Evolutionary conservation across 2,113 vertebrate genomes (phyloP), one percentile per base, ranked within the genome.

Genomic region (Gallinago media): DNA sequence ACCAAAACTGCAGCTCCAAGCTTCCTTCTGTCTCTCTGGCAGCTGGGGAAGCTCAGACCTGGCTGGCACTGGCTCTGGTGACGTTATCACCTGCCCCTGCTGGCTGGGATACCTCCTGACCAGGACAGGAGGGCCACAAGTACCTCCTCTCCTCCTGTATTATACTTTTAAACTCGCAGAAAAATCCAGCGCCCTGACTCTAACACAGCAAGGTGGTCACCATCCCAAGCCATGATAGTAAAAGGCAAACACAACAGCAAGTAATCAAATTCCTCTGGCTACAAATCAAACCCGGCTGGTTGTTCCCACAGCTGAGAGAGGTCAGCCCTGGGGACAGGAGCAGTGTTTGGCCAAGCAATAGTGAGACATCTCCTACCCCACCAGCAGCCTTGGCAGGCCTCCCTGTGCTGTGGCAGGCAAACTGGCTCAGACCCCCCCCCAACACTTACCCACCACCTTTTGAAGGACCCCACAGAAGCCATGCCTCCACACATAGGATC

Each of bases 1-100:
- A 66, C 20, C 47, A 72, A 58, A 90, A n/a, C 22, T n/a, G 15
- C 88, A 71, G 59, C 12, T 63, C 83, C 3, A 3, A 91, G 85
- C 21, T 31, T 52, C 27, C 42, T 40, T 46, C 44, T 38, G 62
- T 65, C 36, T n/a, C 59, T 85, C 55, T 0, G 0, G 50, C 14
- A 22, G 29, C 52, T 73, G n/a, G 38, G 52, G 54, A 49, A 78
- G 72, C 47, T 92, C 90, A 78, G 72, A 59, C 19, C 32, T 34
- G 77, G 16, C 46, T 58, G 15, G 46, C 25, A 2, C 15, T 5
- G 4, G 25, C 63, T 70, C 72, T 88, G 38, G 67, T 76, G 29
- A 12, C 0, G 0, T 46, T 63, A 34, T 44, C 6, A 9, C 6
- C 29, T 72, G 34, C 12, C 50, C 3, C 0, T 44, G 36, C 40